Conservation (phyloP, 2,888 invertebrate species). For the Agrochola litura region DNA sequence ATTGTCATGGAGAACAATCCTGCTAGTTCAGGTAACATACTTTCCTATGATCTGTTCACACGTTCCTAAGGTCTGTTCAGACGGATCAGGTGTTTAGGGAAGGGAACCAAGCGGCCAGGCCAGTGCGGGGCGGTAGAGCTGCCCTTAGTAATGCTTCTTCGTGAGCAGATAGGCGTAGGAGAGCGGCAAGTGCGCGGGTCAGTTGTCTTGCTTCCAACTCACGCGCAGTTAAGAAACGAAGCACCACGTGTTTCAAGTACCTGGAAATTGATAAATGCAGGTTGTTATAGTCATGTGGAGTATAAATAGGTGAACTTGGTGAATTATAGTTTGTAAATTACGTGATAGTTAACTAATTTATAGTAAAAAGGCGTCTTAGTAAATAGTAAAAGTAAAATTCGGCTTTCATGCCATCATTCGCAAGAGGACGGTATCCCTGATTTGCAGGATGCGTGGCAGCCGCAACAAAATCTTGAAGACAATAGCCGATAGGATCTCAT, state of each 20-base stretch:
- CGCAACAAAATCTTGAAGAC: too few species aligned
- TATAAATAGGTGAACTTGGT: too few species aligned
- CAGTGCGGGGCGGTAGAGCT: slow-evolving; percentile 91
- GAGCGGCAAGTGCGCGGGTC: slow-evolving; percentile 96
- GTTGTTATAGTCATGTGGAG: too few species aligned
- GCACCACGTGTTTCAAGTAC: slow-evolving; percentile 97
- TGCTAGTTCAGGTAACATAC: slow-evolving; percentile 14
- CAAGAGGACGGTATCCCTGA: too few species aligned
- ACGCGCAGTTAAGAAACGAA: slow-evolving; percentile 97
- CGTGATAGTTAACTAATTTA: too few species aligned
- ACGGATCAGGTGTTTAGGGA: slow-evolving; percentile 79
- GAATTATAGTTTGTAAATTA: too few species aligned
- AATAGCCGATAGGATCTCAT: too few species aligned
- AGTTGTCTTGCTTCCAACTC: slow-evolving; percentile 97
- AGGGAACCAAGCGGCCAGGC: slow-evolving; percentile 83
- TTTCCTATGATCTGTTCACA: not conserved
- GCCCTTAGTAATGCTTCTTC: slow-evolving; percentile 96
- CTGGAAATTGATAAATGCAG: slow-evolving; percentile 64
- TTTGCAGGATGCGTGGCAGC: too few species aligned
- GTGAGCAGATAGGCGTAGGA: slow-evolving; percentile 95
- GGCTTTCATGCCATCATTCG: too few species aligned
- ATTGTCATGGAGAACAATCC: slow-evolving; percentile 7
- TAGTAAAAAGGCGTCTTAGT: too few species aligned
- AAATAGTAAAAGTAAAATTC: too few species aligned
- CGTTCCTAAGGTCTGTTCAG: slow-evolving; percentile 20